Base-by-base conservation (phyloP, 1,140 invertebrate species). In the Rhopalosiphum padi region DNA sequence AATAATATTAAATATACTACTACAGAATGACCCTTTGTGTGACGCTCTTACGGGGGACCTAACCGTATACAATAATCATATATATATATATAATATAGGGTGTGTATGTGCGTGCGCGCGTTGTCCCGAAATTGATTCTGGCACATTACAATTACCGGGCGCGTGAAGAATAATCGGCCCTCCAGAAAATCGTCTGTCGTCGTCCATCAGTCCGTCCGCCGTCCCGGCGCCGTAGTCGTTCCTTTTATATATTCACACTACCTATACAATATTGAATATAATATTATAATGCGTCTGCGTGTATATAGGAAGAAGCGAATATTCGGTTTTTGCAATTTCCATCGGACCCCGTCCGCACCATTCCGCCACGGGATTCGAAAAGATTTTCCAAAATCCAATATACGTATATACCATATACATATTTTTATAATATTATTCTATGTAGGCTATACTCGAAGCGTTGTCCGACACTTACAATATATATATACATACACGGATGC, bases 51-150 rank as follows among this genome's bases (percentile, higher is more conserved):
- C n/a, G 21, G 5, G 15, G 18, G 46, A 22, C 60, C 11, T 68
- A 15, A 15, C 30, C 60, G 60, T 68, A 68, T n/a, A 68, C 60
- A 68, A 77, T 1, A n/a, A 21, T 77, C 11, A 46, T 41, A 41
- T 41, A 46, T 46, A 43, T 85, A 85, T 22, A 51, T 25, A 55
- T 15, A 41, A 5, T n/a, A 30, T 3, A 88, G 86, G 6, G 46
- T 22, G 30, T 46, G 15, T n/a, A n/a, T 21, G n/a, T 51, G 18
- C 25, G 22, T 85, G 43, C 85, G 43, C 7, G 0, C 87, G 87
- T 89, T 23, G 30, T 53, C n/a, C 88, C 88, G 51, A 89, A 55
- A 89, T 89, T 89, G 88, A 89, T 89, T 89, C 88, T 89, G 88
- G 88, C 88, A 37, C 88, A 37, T 55, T 89, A 89, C 51, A 41